These are phyloP conservation scores for Epirrhoe tristata DNA, from an alignment of 2,888 invertebrate species.

Conservation along the genomic window DNA sequence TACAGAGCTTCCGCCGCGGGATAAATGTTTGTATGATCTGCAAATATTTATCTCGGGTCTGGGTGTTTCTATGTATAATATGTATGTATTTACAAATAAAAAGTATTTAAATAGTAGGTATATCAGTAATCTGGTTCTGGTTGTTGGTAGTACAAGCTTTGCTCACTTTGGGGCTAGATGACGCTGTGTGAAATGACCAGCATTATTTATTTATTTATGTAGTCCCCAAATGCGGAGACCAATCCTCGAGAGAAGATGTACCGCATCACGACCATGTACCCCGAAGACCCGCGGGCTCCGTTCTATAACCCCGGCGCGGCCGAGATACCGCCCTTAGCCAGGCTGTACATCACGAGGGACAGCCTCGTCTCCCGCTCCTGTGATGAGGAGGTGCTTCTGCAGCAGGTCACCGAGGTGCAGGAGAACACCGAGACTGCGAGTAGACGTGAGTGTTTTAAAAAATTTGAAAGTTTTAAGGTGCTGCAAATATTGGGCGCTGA, in stretches of 20 bases:
- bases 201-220: constrained; percentile 21
- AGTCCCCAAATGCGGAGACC: constrained; percentile 93
- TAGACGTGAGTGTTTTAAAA: constrained; percentile 84
- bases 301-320: constrained; percentile 91
- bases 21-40: too few relatives aligned
- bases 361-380: constrained; percentile 91
- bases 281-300: constrained; percentile 96
- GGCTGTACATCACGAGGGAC: constrained; percentile 90
- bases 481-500: too few relatives aligned
- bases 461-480: too few relatives aligned
- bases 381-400: constrained; percentile 86
- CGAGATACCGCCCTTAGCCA: constrained; percentile 93
- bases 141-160: too few relatives aligned
- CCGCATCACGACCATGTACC: constrained; percentile 95
- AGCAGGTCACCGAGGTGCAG: constrained; percentile 86
- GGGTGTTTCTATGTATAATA: too few relatives aligned
- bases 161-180: too few relatives aligned
- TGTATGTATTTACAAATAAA: too few relatives aligned
- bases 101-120: too few relatives aligned
- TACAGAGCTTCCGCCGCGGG: too few relatives aligned
- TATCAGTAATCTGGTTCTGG: too few relatives aligned
- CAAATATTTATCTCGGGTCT: too few relatives aligned
- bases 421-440: constrained; percentile 89
- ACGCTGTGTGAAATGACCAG: too few relatives aligned
- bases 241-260: constrained; percentile 93